Conservation (phyloP, 2,888 invertebrate genomes). For the Taphrorychus bicolor region DNA sequence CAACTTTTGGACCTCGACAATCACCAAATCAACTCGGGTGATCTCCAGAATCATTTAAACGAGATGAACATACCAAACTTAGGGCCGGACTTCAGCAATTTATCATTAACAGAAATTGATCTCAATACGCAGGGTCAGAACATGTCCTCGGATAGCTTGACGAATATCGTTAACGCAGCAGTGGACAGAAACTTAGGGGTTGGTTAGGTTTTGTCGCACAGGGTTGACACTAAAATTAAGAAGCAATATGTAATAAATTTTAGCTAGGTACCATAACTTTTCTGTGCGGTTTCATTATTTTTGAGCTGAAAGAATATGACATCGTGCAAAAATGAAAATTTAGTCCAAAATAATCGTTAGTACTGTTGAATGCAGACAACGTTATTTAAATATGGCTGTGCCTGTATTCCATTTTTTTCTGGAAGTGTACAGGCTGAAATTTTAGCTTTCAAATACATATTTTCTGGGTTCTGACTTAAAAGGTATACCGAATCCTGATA, state of each 20-base stretch:
- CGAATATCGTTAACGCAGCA: constrained; percentile 46
- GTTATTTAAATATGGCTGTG: not conserved
- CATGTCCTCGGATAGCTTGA: constrained; percentile 64
- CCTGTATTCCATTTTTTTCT: not conserved
- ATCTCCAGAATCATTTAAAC: constrained; percentile 35
- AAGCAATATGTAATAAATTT: not conserved
- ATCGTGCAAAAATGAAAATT: too few relatives aligned
- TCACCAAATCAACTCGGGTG: constrained; percentile 54
- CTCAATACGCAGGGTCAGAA: constrained; percentile 52
- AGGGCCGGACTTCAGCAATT: constrained; percentile 53
- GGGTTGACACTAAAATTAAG: not conserved
- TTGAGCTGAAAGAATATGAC: too few relatives aligned
- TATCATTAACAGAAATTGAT: constrained; percentile 59
- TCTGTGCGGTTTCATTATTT: not conserved
- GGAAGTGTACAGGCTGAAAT: too few relatives aligned
- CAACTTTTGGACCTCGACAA: constrained; percentile 61
- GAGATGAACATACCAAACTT: constrained; percentile 40
- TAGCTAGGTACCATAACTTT: not conserved
- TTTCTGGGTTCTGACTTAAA: too few relatives aligned
- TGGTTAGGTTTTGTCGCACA: not conserved
- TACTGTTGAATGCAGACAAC: not conserved
- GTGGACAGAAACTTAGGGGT: constrained; percentile 17
- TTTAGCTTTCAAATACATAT: too few relatives aligned
- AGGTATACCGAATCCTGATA: too few relatives aligned
- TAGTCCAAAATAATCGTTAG: too few relatives aligned